Evolutionary conservation across 2,113 vertebrate species (phyloP), one percentile per base, ranked within the genome.

Genomic region (Rhineura floridana): DNA sequence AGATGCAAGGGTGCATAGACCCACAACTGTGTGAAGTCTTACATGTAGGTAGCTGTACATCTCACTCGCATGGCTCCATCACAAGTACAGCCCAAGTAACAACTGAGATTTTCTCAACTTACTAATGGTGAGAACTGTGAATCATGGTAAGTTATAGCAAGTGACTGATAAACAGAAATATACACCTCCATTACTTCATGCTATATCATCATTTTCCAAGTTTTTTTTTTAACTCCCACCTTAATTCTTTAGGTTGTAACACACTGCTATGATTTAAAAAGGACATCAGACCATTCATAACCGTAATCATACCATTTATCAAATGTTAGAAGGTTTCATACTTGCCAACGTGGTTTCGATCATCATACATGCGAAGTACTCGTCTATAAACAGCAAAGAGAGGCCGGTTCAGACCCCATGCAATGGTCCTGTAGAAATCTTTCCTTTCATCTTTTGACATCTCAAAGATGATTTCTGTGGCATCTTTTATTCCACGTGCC

Each of bases 391-490:
- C 98, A 80, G 99, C 99, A 89, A 99, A 99, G 94, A 99, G 98
- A 91, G 99, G 99, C 77, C 99, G 94, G 96, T 99, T 99, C 77
- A 99, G 96, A 85, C 99, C 99, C 97, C 98, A 96, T 1, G 99
- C 99, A 93, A 99, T 99, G 17, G 98, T 99, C 96, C 99, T 98
- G 95, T 99, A 99, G 97, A 99, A 99, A 90, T n/a, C n/a, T n/a
- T n/a, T n/a, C 89, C 99, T 97, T 95, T 99, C 99, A 91, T 99
- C 99, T 97, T 99, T 99, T 86, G 99, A 99, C 99, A 99, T 99
- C 96, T 99, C 98, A 93, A 99, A 99, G 94, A 99, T 99, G 90
- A 99, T 98, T 97, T 99, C 99, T 39, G 99, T 98, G 6, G 99
- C 98, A 95, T 99, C 98, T 90, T 99, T 98, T 93, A 99, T 98